Evolutionary conservation across 2,888 invertebrate species (phyloP).

Genomic region (Prenolepis imparis): DNA sequence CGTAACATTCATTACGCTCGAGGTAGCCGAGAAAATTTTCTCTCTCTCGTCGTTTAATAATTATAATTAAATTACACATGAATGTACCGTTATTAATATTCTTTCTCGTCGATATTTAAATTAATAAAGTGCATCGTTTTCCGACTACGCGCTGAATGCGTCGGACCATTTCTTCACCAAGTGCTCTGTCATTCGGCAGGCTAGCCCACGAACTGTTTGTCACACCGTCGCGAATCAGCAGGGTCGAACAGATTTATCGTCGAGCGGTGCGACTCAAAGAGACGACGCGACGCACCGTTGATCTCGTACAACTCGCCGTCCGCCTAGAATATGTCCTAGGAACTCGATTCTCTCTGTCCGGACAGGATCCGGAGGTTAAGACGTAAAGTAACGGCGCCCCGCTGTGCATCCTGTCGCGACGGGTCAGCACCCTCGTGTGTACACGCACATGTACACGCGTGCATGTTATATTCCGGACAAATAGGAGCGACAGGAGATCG

Average conservation of each 20-base stretch:
- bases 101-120: background rate
- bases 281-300: constrained; percentile 39
- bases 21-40: background rate
- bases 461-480: constrained; percentile 24
- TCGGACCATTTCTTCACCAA: background rate
- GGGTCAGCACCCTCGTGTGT: constrained; percentile 73
- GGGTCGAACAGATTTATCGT: constrained; percentile 72
- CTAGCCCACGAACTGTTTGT: constrained; percentile 18
- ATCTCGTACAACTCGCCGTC: constrained; percentile 63
- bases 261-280: constrained; percentile 74
- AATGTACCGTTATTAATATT: background rate
- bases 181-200: constrained; percentile 1
- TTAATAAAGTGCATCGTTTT: background rate
- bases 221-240: constrained; percentile 26
- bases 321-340: constrained; percentile 57
- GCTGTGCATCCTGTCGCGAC: constrained; percentile 73
- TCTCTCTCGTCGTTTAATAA: background rate
- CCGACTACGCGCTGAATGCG: background rate
- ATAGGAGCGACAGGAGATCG: constrained; percentile 55
- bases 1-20: background rate
- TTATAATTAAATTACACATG: constrained; percentile 16
- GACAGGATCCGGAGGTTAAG: constrained; percentile 53
- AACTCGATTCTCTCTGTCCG: constrained; percentile 40
- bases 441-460: constrained; percentile 46
- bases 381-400: constrained; percentile 63